phyloP scores from a whole-genome alignment of 2,797 vertebrate species.

The Myripristis jacobus region DNA sequence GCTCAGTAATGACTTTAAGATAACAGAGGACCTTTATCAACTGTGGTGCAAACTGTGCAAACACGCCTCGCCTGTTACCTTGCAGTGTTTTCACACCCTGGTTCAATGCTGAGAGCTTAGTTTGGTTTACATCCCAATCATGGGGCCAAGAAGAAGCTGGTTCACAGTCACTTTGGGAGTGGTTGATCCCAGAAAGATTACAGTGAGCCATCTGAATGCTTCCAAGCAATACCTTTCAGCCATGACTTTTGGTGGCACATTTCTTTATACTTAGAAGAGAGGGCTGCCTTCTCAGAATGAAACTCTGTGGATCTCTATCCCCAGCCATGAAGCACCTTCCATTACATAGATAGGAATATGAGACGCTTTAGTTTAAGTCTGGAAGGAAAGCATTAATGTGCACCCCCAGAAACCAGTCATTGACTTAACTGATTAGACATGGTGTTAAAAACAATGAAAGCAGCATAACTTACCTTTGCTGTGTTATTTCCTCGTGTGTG shows the following conservation, averaged over 20 bases:
- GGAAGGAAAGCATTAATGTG: background rate
- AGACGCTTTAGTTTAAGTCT: background rate
- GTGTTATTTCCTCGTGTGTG: conserved; percentile 17
- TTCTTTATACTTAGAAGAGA: background rate
- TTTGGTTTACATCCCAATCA: background rate
- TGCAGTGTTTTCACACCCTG: background rate
- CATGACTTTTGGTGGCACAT: background rate
- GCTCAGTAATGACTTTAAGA: conserved; percentile 4
- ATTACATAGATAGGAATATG: background rate
- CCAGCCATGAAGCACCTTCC: background rate
- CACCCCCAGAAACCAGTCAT: background rate
- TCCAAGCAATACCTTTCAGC: background rate
- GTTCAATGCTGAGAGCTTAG: background rate
- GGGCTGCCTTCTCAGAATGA: background rate
- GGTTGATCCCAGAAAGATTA: background rate
- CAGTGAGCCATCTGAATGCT: conserved; percentile 1
- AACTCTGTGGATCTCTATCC: background rate
- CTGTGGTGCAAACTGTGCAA: conserved; percentile 40
- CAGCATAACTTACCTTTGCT: conserved; percentile 59
- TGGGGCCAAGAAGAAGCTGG: background rate
- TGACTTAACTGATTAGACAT: background rate
- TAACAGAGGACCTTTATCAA: conserved; percentile 39
- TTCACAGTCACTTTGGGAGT: background rate
- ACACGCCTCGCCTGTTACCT: conserved; percentile 20
- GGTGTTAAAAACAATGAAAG: conserved; percentile 1